Evolutionary conservation across 2,797 vertebrate species (phyloP).

Genomic region (Hoplostethus atlanticus): DNA sequence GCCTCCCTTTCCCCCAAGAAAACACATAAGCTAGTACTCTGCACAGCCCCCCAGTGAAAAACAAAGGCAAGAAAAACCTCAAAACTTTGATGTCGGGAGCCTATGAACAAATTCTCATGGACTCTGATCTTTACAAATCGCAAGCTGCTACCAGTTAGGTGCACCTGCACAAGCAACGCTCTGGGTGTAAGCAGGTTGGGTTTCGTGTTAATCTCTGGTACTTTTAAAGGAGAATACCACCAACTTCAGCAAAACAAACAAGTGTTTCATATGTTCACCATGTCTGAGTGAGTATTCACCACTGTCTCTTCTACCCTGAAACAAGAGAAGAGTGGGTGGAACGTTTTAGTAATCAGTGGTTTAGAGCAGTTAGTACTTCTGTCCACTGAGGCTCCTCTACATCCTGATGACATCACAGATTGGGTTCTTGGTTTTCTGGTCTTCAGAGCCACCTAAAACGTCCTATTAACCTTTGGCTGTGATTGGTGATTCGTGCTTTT

Average conservation of each 20-base stretch:
- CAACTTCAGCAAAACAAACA: not conserved
- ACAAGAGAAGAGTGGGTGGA: too few species aligned
- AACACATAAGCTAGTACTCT: constrained; percentile 42
- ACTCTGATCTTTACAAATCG: constrained; percentile 40
- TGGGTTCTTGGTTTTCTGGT: too few species aligned
- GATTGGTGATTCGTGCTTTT: too few species aligned
- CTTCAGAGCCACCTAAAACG: too few species aligned
- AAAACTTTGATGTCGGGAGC: constrained; percentile 43
- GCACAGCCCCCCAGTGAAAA: constrained; percentile 30
- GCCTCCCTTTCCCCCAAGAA: constrained; percentile 45
- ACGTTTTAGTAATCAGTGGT: too few species aligned
- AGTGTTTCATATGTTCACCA: not conserved
- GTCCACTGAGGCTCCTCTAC: too few species aligned
- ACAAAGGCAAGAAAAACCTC: constrained; percentile 52
- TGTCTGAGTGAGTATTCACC: not conserved
- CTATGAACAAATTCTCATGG: constrained; percentile 28
- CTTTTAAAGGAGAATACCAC: not conserved
- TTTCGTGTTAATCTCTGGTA: constrained; percentile 22
- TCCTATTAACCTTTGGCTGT: too few species aligned
- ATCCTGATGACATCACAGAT: too few species aligned
- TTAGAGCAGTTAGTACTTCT: not conserved
- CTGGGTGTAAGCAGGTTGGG: constrained; percentile 14
- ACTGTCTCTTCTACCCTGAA: not conserved
- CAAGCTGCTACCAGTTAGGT: constrained; percentile 19
- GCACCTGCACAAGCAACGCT: constrained; percentile 67